Evolutionary conservation across 2,888 invertebrate genomes (phyloP).

Genomic region (Argynnis bischoffii): DNA sequence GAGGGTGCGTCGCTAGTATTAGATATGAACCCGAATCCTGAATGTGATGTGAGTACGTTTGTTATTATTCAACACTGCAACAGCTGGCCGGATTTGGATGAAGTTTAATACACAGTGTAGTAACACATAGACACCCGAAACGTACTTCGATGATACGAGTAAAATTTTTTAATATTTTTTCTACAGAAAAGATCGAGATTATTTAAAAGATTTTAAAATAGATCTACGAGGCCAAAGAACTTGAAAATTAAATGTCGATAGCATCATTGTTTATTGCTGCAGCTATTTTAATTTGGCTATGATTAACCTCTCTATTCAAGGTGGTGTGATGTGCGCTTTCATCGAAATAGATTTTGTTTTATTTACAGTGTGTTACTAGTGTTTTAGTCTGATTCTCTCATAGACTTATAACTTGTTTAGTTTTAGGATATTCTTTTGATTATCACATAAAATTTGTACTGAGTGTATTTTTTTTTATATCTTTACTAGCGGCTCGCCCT

Average conservation of each 20-base stretch:
- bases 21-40: too few relatives aligned
- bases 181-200: neutral
- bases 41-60: too few relatives aligned
- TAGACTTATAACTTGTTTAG: neutral
- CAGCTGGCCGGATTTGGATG: too few relatives aligned
- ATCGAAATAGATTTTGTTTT: slow-evolving; percentile 8
- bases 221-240: too few relatives aligned
- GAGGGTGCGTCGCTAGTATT: too few relatives aligned
- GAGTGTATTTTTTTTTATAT: too few relatives aligned
- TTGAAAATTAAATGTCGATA: slow-evolving; percentile 4
- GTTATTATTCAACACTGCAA: too few relatives aligned
- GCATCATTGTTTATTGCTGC: slow-evolving; percentile 5
- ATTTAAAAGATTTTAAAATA: slow-evolving; percentile 12
- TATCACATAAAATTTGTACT: neutral
- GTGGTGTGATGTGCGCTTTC: neutral
- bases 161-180: too few relatives aligned
- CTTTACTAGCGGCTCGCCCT: too few relatives aligned
- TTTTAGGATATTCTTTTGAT: neutral
- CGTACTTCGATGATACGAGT: too few relatives aligned
- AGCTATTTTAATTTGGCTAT: slow-evolving; percentile 11
- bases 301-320: slow-evolving; percentile 11
- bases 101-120: too few relatives aligned
- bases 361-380: neutral
- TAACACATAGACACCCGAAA: too few relatives aligned
- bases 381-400: neutral